Evolutionary conservation across 2,797 vertebrate species (phyloP), one percentile per base, ranked within the genome.

Genomic region (Pteronotus mesoamericanus): DNA sequence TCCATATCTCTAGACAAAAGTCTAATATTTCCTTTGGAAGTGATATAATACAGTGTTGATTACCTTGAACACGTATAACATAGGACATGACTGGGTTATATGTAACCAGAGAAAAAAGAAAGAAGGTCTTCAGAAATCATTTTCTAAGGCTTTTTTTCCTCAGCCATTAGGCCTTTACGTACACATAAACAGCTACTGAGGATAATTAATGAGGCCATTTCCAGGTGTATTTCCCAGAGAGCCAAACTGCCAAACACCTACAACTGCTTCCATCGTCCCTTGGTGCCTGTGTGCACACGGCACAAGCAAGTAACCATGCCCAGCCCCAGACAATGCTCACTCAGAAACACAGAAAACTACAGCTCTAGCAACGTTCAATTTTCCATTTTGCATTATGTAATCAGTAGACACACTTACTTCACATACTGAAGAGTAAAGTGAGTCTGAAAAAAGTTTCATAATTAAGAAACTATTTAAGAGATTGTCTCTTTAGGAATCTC

Each of bases 71-170:
- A 79, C 32, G 92, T 8, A 3, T 59, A 79, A 69, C 26, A 75
- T 2, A 61, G 61, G 29, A n/a, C 42, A 92, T 22, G 6, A 15
- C 16, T 91, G 34, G 48, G 19, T 82, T 90, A 86, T 8, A 83
- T 16, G 6, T n/a, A 74, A 74, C 34, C 29, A 75, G 15, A 57
- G 26, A 64, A 86, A 48, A 59, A 89, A 86, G 14, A 22, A 96
- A 91, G 72, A 69, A 34, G 14, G 53, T 84, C 44, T 89, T 94
- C 44, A 93, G 42, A 96, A 92, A 82, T 91, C 71, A 83, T 10
- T 86, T 79, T 89, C 78, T 61, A 64, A 95, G 59, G 3, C 16
- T 90, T 86, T 42, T 57, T 82, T 66, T 29, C 64, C 79, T 19
- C 24, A 68, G 37, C 8, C 29, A 83, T 64, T 64, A 89, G 64